Percentiles rank a stretch among this genome's conserved stretches.
Conservation (phyloP, 1,140 invertebrate genomes). For the Acyrthosiphon pisum region DNA sequence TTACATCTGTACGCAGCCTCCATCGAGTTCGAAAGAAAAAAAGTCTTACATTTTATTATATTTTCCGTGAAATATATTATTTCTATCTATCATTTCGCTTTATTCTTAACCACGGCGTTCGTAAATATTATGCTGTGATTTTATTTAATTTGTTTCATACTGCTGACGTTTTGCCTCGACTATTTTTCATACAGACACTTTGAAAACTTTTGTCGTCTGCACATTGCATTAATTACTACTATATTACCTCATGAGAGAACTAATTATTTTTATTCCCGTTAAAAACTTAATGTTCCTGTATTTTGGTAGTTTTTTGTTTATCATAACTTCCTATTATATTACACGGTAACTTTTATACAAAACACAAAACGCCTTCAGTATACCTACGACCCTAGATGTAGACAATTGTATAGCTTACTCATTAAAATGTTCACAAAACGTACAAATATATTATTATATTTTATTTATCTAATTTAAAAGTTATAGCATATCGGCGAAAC, state of each 20-base stretch:
- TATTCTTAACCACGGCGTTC: background rate
- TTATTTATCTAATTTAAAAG: background rate
- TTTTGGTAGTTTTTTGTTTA: background rate
- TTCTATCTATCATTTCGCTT: background rate
- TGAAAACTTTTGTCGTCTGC: constrained; percentile 27
- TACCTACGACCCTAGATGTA: background rate
- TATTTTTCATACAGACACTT: background rate
- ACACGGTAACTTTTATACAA: background rate
- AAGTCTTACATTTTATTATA: background rate
- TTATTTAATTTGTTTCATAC: background rate
- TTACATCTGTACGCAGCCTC: background rate
- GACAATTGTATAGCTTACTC: background rate
- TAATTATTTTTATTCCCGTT: constrained; percentile 38
- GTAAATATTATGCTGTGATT: background rate
- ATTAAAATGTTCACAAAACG: background rate
- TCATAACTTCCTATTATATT: background rate
- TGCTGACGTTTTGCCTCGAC: background rate
- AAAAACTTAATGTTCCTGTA: constrained; percentile 19
- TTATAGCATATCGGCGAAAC: background rate
- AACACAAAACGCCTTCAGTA: background rate
- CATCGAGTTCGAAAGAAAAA: background rate
- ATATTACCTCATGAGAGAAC: background rate
- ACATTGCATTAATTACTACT: constrained; percentile 45
- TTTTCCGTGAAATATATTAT: background rate
- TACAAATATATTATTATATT: background rate